These are phyloP conservation scores for Halocaridina rubra DNA, from an alignment of 2,888 invertebrate genomes.

Conservation along the genomic window DNA sequence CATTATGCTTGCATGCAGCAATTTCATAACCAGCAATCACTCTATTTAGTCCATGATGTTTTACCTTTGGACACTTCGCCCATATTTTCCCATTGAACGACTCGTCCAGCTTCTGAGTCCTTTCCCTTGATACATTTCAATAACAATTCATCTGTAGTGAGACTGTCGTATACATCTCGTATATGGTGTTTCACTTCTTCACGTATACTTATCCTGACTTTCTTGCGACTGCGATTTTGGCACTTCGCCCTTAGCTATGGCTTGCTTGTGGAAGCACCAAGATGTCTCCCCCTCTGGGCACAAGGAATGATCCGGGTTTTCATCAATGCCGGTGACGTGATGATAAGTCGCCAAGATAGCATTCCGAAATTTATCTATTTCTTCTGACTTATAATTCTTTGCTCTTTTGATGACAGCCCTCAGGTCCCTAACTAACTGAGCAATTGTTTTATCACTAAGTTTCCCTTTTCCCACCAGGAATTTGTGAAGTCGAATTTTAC, in stretches of 20 bases:
- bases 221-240: no score
- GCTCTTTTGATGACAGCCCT: not conserved
- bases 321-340: not conserved
- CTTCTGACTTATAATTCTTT: no score
- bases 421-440: not conserved
- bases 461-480: not conserved
- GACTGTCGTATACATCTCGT: not conserved
- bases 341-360: not conserved
- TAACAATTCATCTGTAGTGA: not conserved
- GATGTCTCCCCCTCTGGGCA: not conserved
- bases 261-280: not conserved
- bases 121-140: not conserved
- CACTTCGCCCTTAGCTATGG: no score
- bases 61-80: not conserved
- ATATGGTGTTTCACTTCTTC: not conserved
- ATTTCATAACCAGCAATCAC: not conserved
- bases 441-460: not conserved
- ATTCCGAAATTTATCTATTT: not conserved
- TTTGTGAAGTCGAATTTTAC: not conserved
- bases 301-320: not conserved
- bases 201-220: not conserved
- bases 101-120: not conserved
- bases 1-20: not conserved
- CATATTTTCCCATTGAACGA: not conserved
- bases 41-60: not conserved